Evolutionary conservation across 2,113 vertebrate species (phyloP).

Genomic region (Dicentrarchus labrax): DNA sequence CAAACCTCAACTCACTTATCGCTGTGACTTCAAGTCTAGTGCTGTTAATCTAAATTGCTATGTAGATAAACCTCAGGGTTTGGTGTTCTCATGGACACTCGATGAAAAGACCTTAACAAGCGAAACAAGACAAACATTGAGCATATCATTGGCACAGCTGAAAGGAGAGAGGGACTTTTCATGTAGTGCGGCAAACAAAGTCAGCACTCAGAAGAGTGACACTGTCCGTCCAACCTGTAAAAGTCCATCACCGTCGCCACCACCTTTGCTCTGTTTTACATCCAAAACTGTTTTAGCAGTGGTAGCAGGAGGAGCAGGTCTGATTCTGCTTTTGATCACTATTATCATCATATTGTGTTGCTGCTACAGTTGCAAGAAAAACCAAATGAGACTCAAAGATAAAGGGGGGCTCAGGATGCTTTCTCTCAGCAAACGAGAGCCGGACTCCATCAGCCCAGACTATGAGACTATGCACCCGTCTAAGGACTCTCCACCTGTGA

Average conservation of each 20-base stretch:
- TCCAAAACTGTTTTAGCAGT: constrained; percentile 11
- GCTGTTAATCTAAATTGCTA: constrained; percentile 58
- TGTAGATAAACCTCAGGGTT: constrained; percentile 30
- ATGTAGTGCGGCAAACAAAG: constrained; percentile 61
- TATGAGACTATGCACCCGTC: constrained; percentile 65
- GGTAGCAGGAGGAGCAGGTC: constrained; percentile 46
- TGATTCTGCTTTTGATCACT: constrained; percentile 64
- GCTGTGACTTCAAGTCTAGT: constrained; percentile 49
- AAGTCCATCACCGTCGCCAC: background rate
- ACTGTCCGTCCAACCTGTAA: constrained; percentile 50
- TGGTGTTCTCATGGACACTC: constrained; percentile 62
- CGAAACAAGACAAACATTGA: constrained; percentile 59
- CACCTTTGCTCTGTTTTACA: constrained; percentile 44
- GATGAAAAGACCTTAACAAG: constrained; percentile 41
- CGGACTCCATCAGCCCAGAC: background rate
- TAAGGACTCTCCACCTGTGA: background rate
- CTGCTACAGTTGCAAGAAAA: constrained; percentile 8
- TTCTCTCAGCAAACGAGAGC: constrained; percentile 12
- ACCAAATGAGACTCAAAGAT: background rate
- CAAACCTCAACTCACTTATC: constrained; percentile 64
- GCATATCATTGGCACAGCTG: constrained; percentile 40
- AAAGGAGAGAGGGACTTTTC: constrained; percentile 43
- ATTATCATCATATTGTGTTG: constrained; percentile 38
- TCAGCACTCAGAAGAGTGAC: constrained; percentile 60
- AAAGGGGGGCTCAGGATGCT: constrained; percentile 40